Conservation (phyloP, 2,113 vertebrate species). For the Tetrax tetrax region DNA sequence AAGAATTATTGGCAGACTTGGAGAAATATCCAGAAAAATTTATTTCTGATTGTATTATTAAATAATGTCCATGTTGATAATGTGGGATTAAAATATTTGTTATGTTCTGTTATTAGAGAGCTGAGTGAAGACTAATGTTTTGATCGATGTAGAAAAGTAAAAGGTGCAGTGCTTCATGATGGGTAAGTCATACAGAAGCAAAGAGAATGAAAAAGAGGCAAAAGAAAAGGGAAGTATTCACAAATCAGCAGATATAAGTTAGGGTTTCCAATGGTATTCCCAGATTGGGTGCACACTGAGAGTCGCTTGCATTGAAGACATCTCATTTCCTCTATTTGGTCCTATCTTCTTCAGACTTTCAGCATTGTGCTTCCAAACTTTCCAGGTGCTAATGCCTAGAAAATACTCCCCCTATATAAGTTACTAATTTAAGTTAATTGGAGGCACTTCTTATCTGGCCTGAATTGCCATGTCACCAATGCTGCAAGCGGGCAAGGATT, state of each 20-base stretch:
- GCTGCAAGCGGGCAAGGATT: background rate
- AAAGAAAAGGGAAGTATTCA: background rate
- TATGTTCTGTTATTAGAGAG: background rate
- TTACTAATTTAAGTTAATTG: background rate
- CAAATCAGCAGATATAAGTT: background rate
- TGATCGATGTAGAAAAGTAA: background rate
- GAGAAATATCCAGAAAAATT: background rate
- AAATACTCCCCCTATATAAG: background rate
- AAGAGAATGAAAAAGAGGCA: background rate
- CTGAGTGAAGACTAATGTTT: background rate
- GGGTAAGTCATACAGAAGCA: background rate
- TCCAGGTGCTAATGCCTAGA: background rate
- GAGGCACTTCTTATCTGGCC: background rate
- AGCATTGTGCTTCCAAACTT: background rate
- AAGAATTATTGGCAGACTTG: background rate
- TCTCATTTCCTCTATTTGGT: background rate
- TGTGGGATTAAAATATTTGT: background rate
- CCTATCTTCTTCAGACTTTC: background rate
- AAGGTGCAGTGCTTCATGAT: background rate
- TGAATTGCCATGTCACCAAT: background rate
- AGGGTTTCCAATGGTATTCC: background rate
- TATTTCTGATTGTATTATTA: background rate
- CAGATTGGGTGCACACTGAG: background rate
- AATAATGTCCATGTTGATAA: background rate
- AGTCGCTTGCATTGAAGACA: background rate